Evolutionary conservation across 2,888 invertebrate species (phyloP).

Genomic region (Idaea aversata): DNA sequence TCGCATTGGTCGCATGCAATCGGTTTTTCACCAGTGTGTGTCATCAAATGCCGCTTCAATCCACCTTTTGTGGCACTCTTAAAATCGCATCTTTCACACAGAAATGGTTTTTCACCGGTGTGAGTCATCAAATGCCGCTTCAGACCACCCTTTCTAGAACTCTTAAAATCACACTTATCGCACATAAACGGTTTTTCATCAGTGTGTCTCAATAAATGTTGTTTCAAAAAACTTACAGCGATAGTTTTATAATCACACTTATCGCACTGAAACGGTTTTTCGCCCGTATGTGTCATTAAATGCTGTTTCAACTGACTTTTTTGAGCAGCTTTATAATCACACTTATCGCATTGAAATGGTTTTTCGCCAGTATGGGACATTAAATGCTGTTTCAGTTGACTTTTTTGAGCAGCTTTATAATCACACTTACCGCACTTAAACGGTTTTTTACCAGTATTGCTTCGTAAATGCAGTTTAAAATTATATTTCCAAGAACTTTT

Average conservation of each 20-base stretch:
- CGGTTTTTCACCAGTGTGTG: neutral
- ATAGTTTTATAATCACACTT: neutral
- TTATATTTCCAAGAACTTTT: neutral
- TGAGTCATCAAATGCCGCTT: neutral
- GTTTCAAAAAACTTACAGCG: neutral
- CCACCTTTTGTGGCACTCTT: neutral
- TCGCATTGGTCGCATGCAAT: neutral
- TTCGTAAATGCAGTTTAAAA: no score
- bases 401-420: no score
- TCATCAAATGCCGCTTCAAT: neutral
- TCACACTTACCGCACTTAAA: no score
- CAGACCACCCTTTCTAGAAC: neutral
- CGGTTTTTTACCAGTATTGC: no score
- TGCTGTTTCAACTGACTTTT: neutral
- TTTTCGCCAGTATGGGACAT: neutral
- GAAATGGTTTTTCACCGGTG: neutral
- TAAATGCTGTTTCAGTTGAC: no score
- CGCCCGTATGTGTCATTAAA: neutral
- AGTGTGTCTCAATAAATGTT: neutral
- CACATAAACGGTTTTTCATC: neutral
- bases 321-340: neutral
- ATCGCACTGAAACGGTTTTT: neutral
- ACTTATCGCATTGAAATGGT: neutral
- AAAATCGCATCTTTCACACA: neutral
- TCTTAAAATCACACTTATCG: neutral